These are phyloP conservation scores for Iphiclides podalirius DNA, from an alignment of 2,888 invertebrate species.

Conservation along the genomic window DNA sequence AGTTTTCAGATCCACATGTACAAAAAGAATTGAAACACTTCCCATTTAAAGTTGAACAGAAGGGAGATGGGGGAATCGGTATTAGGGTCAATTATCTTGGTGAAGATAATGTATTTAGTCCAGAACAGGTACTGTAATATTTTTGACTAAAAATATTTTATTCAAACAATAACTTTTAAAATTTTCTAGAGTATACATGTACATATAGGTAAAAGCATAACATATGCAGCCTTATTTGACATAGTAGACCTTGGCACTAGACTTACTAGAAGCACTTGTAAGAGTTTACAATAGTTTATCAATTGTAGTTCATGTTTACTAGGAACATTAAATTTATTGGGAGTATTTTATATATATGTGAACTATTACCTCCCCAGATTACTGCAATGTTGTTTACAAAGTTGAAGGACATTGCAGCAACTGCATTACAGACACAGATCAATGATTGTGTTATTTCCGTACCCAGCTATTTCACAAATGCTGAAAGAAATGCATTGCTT, in stretches of 20 bases:
- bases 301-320: too few relatives aligned
- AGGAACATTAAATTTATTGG: not conserved
- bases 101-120: constrained; percentile 91
- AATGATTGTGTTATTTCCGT: constrained; percentile 97
- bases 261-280: constrained; percentile 15
- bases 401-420: constrained; percentile 93
- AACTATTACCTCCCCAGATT: constrained; percentile 68
- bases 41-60: constrained; percentile 89
- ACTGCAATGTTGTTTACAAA: constrained; percentile 98
- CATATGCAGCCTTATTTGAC: constrained; percentile 5
- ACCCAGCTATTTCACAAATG: constrained; percentile 96
- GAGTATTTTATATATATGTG: not conserved
- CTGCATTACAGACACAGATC: constrained; percentile 92
- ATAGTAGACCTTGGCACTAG: constrained; percentile 17
- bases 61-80: constrained; percentile 89
- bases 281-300: constrained; percentile 3
- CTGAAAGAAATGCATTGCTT: constrained; percentile 93
- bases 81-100: constrained; percentile 94
- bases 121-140: constrained; percentile 86
- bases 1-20: constrained; percentile 92
- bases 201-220: not conserved
- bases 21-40: constrained; percentile 90
- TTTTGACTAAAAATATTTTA: not conserved
- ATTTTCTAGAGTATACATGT: too few relatives aligned
- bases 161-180: too few relatives aligned